Evolutionary conservation across 1,140 invertebrate genomes (phyloP).

Genomic region (Elymnias hypermnestra): DNA sequence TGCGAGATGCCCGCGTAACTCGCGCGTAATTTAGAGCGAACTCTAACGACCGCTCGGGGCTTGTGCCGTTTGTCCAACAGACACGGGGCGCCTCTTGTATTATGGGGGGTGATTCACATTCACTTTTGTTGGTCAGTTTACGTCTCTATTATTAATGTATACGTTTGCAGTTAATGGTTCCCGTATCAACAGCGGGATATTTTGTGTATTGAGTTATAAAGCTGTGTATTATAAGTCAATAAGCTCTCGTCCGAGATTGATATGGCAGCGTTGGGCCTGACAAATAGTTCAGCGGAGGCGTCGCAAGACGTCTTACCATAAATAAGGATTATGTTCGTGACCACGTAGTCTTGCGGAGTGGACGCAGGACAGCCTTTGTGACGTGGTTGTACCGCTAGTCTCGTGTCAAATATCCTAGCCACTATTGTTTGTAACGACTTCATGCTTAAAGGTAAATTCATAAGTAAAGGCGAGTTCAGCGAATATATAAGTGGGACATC

Average conservation of each 20-base stretch:
- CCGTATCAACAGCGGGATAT: slow-evolving; percentile 21
- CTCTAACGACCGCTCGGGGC: slow-evolving; percentile 43
- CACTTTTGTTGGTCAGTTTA: slow-evolving; percentile 63
- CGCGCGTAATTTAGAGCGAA: slow-evolving; percentile 59
- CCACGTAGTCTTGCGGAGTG: slow-evolving; percentile 62
- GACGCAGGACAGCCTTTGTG: slow-evolving; percentile 44
- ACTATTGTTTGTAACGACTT: slow-evolving; percentile 32
- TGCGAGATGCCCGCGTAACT: slow-evolving; percentile 57
- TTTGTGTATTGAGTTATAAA: slow-evolving; percentile 19
- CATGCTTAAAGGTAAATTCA: neutral
- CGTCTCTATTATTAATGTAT: slow-evolving; percentile 41
- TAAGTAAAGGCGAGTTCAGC: too few relatives aligned
- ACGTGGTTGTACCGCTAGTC: slow-evolving; percentile 35
- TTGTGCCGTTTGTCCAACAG: slow-evolving; percentile 38
- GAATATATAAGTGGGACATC: too few relatives aligned
- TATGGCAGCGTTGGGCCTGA: slow-evolving; percentile 48
- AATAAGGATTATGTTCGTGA: slow-evolving; percentile 66
- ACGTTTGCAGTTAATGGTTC: slow-evolving; percentile 37
- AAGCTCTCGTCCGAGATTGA: slow-evolving; percentile 58
- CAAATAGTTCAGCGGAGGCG: slow-evolving; percentile 65
- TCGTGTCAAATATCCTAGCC: slow-evolving; percentile 39
- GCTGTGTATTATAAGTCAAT: slow-evolving; percentile 25
- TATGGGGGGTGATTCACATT: slow-evolving; percentile 54
- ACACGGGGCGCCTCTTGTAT: slow-evolving; percentile 37
- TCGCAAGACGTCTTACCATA: slow-evolving; percentile 66